These are phyloP conservation scores for Zelostemma sp. DNA, from an alignment of 1,140 invertebrate species.

Conservation along the genomic window DNA sequence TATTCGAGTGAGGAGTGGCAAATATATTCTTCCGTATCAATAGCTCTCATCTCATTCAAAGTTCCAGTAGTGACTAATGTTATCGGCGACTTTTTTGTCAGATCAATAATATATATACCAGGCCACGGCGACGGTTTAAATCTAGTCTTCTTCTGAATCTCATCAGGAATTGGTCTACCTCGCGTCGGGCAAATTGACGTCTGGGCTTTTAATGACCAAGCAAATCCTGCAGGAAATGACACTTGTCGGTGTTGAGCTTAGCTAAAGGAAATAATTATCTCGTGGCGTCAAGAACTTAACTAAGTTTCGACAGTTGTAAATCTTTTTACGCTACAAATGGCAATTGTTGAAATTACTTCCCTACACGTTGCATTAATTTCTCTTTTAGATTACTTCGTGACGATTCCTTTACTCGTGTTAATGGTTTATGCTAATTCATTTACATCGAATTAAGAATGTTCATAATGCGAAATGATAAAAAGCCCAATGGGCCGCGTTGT, in stretches of 20 bases:
- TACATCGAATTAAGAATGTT: too few relatives aligned
- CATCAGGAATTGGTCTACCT: slow-evolving; percentile 43
- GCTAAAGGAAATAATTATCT: slow-evolving; percentile 51
- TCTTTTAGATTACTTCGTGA: neutral
- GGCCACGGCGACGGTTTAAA: slow-evolving; percentile 37
- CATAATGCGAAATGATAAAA: too few relatives aligned
- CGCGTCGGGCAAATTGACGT: slow-evolving; percentile 42
- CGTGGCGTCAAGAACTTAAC: slow-evolving; percentile 48
- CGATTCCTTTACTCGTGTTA: too few relatives aligned
- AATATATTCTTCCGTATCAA: slow-evolving; percentile 10
- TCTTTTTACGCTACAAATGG: slow-evolving; percentile 42
- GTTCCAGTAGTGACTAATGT: neutral
- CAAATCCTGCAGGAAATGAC: slow-evolving; percentile 49
- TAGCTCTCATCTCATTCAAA: slow-evolving; percentile 13
- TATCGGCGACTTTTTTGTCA: neutral
- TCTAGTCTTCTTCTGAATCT: slow-evolving; percentile 43
- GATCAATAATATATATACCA: slow-evolving; percentile 1
- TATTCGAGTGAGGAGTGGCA: slow-evolving; percentile 15
- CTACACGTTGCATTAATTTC: neutral
- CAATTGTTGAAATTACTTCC: slow-evolving; percentile 29
- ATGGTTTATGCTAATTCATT: too few relatives aligned
- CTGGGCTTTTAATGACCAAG: slow-evolving; percentile 50
- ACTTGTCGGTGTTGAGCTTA: slow-evolving; percentile 49
- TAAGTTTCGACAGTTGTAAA: slow-evolving; percentile 44
- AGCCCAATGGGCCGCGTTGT: too few relatives aligned